Evolutionary conservation across 2,113 vertebrate genomes (phyloP).

Genomic region (Oceanodroma tethys): DNA sequence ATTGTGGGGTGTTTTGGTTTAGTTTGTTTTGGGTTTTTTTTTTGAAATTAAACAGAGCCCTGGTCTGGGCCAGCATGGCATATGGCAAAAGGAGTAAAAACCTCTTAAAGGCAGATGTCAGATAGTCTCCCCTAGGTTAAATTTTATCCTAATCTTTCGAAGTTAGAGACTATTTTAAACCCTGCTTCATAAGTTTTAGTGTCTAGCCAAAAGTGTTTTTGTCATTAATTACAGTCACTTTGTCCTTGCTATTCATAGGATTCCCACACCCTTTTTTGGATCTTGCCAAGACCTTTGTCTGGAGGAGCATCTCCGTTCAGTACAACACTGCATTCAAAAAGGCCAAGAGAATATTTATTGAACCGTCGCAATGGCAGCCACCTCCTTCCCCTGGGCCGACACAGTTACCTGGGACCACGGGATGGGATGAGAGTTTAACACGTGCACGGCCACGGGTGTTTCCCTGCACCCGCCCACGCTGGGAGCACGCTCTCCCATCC

Average conservation of each 20-base stretch:
- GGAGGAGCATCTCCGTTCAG: background rate
- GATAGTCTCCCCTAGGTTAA: background rate
- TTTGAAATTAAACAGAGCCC: background rate
- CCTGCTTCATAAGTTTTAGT: background rate
- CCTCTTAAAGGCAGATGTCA: background rate
- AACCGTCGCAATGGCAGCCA: background rate
- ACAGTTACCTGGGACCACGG: accelerated
- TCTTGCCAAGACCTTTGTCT: background rate
- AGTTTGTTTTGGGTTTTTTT: background rate
- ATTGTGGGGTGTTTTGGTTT: background rate
- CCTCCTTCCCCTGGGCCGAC: background rate
- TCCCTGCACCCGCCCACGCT: background rate
- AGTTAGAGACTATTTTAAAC: background rate
- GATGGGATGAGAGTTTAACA: background rate
- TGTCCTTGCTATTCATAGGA: background rate
- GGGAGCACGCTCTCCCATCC: too few relatives aligned
- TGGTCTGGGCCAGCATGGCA: background rate
- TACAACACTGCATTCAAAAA: background rate
- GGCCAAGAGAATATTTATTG: background rate
- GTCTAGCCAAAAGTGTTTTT: background rate
- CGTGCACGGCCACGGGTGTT: accelerated
- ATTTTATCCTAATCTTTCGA: background rate
- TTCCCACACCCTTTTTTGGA: background rate
- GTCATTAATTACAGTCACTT: background rate
- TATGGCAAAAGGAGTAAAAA: background rate